Evolutionary conservation across 2,113 vertebrate species (phyloP).

Genomic region (Nothocercus julius): DNA sequence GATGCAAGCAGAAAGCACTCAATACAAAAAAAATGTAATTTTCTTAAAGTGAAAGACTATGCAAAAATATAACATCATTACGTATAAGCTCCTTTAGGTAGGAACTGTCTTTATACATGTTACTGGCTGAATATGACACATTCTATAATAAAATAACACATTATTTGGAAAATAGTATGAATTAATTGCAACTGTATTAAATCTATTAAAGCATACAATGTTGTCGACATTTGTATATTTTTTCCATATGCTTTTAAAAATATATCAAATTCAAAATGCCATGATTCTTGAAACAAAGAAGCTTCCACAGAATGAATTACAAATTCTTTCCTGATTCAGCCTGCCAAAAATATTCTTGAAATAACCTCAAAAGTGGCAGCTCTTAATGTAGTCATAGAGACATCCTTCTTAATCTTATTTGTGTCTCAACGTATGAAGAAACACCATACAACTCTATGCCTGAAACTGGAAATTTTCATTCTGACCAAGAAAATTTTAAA

Average conservation of each 20-base stretch:
- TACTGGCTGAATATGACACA: background rate
- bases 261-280: background rate
- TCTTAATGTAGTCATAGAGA: background rate
- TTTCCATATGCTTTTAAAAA: background rate
- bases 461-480: background rate
- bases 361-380: background rate
- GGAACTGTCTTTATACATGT: background rate
- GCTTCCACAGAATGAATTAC: background rate
- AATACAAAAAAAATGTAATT: background rate
- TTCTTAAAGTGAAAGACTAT: conserved; percentile 3
- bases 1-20: background rate
- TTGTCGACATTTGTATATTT: background rate
- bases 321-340: background rate
- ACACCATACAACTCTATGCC: background rate
- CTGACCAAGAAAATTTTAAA: background rate
- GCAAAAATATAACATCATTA: background rate
- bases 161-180: background rate
- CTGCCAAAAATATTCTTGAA: background rate
- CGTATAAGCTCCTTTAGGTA: background rate
- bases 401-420: background rate
- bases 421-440: background rate
- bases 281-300: background rate
- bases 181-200: background rate
- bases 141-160: background rate
- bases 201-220: background rate